These are phyloP conservation scores for Oryzias celebensis DNA, from an alignment of 2,113 vertebrate species.

Conservation along the genomic window DNA sequence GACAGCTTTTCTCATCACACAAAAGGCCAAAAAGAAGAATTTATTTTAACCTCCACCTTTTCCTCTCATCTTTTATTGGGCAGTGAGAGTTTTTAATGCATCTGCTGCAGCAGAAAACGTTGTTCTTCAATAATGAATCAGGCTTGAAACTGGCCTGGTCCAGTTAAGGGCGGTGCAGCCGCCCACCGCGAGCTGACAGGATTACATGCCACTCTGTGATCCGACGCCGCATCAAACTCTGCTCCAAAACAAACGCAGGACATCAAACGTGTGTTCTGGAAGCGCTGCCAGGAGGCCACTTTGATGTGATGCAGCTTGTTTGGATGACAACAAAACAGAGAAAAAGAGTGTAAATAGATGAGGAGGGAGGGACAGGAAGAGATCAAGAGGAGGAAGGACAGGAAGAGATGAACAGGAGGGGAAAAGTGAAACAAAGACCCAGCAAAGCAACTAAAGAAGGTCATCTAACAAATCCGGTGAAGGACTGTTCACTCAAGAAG, in stretches of 20 bases:
- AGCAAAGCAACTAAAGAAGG: not conserved
- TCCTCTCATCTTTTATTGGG: no score
- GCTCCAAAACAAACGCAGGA: conserved; percentile 16
- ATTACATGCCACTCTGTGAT: conserved; percentile 32
- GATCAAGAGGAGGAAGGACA: not conserved
- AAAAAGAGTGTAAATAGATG: not conserved
- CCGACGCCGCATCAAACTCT: conserved; percentile 30
- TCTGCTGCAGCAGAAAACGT: no score
- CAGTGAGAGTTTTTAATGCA: no score
- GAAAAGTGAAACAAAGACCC: not conserved
- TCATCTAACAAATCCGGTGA: not conserved
- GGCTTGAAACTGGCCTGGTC: not conserved
- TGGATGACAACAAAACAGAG: not conserved
- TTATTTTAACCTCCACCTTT: no score
- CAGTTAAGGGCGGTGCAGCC: conserved; percentile 31
- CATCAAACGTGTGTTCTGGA: conserved; percentile 16
- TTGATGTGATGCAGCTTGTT: conserved; percentile 27
- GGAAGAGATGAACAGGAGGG: no score
- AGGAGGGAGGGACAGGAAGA: not conserved
- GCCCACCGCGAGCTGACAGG: conserved; percentile 29
- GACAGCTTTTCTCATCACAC: no score
- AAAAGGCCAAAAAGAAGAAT: no score
- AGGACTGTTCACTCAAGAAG: no score
- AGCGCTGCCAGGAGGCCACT: conserved; percentile 24
- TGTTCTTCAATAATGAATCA: no score